Evolutionary conservation across 2,888 invertebrate species (phyloP), one percentile per base, ranked within the genome.

Genomic region (Podabrus alpinus): DNA sequence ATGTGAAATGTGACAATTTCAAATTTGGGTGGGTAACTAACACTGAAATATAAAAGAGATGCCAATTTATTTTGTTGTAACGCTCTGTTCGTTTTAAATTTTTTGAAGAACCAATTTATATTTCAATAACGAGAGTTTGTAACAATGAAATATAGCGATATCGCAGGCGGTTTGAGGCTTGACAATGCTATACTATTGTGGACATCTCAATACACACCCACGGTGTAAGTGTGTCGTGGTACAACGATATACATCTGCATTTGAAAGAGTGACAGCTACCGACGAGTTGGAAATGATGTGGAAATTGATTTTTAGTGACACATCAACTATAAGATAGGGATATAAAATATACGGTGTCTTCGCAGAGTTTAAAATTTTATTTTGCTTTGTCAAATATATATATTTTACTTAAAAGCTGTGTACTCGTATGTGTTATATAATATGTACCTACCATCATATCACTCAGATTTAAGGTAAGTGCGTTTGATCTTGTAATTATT

Each of bases 231-330:
- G 83, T 83, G 83, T 83, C 83, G 83, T 83, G 81, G 83, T 80
- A 79, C 78, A 78, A 81, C 81, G 85, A 85, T 85, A 85, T 79
- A 84, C 82, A 86, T 86, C 86, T 85, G 85, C 84, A 85, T 86
- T 84, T 85, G 85, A 86, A 86, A 85, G 84, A 85, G 84, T 85
- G 85, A 84, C 86, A 85, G 80, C 81, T 77, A 75, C 79, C 82
- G 82, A 82, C 81, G 82, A 83, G 83, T 81, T 83, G 84, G 83
- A 84, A 85, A 85, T 84, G 85, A 85, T 86, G 84, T 85, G 86
- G 83, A 86, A 86, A 85, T 85, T 85, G 85, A 84, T 84, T 83
- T 82, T 81, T 82, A 79, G 77, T 78, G 80, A 80, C 78, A 79
- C 69, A 59, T 45, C 59, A 64, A 64, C 62, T 64, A 67, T 78